A percentile compares a stretch with the other conserved stretches of the same genome.
Evolutionary conservation across 2,113 vertebrate species (phyloP).

Genomic region (Campylomormyrus tamandua): DNA sequence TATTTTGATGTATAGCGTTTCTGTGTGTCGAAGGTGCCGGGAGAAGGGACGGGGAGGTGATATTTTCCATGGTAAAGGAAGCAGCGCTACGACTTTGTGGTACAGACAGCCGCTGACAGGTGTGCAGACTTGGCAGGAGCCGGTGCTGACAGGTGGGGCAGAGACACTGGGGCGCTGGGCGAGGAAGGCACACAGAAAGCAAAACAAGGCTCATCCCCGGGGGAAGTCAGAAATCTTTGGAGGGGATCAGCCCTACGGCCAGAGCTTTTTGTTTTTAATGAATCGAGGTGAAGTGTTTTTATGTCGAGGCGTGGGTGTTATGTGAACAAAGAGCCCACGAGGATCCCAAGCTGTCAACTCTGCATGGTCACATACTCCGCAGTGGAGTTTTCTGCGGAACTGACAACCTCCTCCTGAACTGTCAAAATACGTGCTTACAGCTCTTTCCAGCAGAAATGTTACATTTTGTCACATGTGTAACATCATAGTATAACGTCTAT

Average conservation of each 20-base stretch:
- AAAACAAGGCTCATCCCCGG: slow-evolving; percentile 54
- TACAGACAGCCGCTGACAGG: slow-evolving; percentile 24
- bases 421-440: background rate
- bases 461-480: background rate
- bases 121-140: slow-evolving; percentile 27
- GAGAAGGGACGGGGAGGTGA: background rate
- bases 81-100: background rate
- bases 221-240: slow-evolving; percentile 36
- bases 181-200: slow-evolving; percentile 43
- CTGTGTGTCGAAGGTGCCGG: background rate
- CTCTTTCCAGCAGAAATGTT: background rate
- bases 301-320: background rate
- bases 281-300: background rate
- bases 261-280: slow-evolving; percentile 23
- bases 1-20: background rate
- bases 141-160: slow-evolving; percentile 53
- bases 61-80: background rate
- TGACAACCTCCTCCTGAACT: background rate
- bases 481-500: background rate
- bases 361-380: background rate
- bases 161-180: slow-evolving; percentile 44
- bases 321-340: slow-evolving; percentile 5
- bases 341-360: slow-evolving; percentile 9
- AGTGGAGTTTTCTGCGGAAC: background rate
- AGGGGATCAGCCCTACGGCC: slow-evolving; percentile 27